These are phyloP conservation scores for Zele albiditarsus DNA, from an alignment of 2,888 invertebrate species.

Conservation along the genomic window DNA sequence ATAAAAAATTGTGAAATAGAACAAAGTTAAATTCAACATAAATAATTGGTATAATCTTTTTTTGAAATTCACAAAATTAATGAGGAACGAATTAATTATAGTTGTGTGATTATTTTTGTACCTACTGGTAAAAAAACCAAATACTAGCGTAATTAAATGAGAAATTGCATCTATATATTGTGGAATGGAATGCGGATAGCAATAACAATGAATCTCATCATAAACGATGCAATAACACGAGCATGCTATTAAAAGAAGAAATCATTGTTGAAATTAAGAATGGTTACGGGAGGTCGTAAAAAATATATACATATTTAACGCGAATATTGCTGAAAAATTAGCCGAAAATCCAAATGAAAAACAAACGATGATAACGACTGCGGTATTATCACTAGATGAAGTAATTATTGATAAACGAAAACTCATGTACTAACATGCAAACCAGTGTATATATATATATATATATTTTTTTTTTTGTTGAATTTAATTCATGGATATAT, in stretches of 20 bases:
- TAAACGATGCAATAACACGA: neutral
- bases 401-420: neutral
- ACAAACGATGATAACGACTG: neutral
- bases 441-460: neutral
- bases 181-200: neutral
- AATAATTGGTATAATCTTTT: neutral
- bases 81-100: neutral
- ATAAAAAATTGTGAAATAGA: constrained; percentile 36
- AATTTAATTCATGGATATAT: neutral
- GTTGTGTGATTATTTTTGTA: neutral
- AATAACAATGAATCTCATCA: neutral
- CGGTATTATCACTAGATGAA: neutral
- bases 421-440: neutral
- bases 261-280: neutral
- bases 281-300: neutral
- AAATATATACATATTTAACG: neutral
- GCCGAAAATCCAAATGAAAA: neutral
- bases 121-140: neutral
- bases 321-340: neutral
- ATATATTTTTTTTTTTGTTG: neutral
- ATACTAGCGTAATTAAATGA: neutral
- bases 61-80: constrained; percentile 6
- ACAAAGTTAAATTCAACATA: constrained; percentile 12
- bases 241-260: neutral
- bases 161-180: neutral